Evolutionary conservation across 2,797 vertebrate species (phyloP), one percentile per base, ranked within the genome.

Genomic region (Clarias pachynema): DNA sequence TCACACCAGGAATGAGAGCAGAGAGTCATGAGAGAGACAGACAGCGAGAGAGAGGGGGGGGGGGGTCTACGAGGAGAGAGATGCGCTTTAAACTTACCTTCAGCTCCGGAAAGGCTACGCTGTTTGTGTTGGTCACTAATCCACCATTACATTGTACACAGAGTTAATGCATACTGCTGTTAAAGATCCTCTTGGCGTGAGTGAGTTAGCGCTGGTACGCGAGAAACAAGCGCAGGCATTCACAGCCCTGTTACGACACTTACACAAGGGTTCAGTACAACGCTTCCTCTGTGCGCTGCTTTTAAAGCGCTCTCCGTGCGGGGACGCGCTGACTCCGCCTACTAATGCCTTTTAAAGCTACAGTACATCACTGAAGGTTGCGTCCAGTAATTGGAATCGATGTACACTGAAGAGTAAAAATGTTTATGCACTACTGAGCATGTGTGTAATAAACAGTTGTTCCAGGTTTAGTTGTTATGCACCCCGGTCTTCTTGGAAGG

Each of bases 301-400:
- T 94, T 93, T 94, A 82, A 94, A 91, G 87, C 91, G 84, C 85
- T 82, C 84, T 69, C 87, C 84, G 88, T 60, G 81, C 84, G 79
- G 72, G 79, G 56, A 72, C 81, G 0, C 80, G n/a, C 31, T 81
- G 87, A 88, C 93, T 89, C 94, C 95, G 89, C 95, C 95, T 79
- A 14, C 57, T 84, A 84, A 86, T 86, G 29, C 89, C 89, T 49
- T 92, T 95, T 95, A 95, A 95, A 95, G 95, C 20, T 68, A 86
- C 88, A 74, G 92, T 91, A 86, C 59, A 12, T 20, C 12, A 20
- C 26, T 7, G 5, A 53, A 7, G 7, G 14, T 0, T 31, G 16
- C 26, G 57, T 31, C 26, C 53, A 22, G 18, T 31, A 57, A 75
- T 57, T 20, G 57, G 3, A 26, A 24, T 72, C 22, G 14, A 26